Evolutionary conservation across 2,888 invertebrate species (phyloP).

Genomic region (Pseudococcus longispinus): DNA sequence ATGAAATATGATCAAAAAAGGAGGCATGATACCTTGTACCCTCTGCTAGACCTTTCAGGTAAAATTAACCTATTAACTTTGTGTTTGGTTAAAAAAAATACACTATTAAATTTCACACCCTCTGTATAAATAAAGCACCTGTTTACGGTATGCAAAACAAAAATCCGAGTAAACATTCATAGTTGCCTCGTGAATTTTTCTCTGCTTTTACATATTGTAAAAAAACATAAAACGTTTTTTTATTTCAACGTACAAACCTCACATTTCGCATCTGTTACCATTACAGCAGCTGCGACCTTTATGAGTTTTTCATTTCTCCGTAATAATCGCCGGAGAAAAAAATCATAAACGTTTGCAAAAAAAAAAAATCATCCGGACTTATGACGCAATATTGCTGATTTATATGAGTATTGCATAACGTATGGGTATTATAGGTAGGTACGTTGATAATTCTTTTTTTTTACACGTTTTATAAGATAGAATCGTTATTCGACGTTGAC

Average conservation of each 20-base stretch:
- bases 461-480: not conserved
- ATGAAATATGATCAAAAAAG: too few species aligned
- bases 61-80: not conserved
- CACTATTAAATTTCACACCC: not conserved
- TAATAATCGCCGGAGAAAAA: not conserved
- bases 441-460: not conserved
- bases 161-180: not conserved
- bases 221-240: not conserved
- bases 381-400: not conserved
- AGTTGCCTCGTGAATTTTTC: not conserved
- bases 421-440: not conserved
- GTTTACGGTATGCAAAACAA: not conserved
- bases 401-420: not conserved
- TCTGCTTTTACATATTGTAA: not conserved
- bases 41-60: not conserved
- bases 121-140: not conserved
- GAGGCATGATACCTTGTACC: too few species aligned
- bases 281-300: conserved; percentile 3
- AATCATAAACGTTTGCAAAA: not conserved
- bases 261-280: not conserved
- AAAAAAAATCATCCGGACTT: not conserved
- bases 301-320: not conserved
- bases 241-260: not conserved
- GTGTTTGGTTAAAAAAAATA: not conserved
- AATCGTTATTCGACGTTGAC: not conserved